These are phyloP conservation scores for Papilio protenor DNA, from an alignment of 2,888 invertebrate species.

Conservation along the genomic window DNA sequence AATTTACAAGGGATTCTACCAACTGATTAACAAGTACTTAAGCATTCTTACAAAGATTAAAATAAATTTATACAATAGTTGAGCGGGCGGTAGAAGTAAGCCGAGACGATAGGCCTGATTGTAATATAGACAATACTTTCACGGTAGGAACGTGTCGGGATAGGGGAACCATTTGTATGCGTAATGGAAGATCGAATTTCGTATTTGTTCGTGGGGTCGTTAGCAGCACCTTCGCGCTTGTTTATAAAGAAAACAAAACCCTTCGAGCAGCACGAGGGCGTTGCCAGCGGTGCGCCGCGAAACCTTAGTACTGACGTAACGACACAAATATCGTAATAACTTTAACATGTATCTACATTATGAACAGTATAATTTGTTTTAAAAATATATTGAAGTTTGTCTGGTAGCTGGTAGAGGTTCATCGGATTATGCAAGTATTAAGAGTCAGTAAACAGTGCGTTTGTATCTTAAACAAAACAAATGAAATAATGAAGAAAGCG, in stretches of 20 bases:
- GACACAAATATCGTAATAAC: slow-evolving; percentile 63
- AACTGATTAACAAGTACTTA: slow-evolving; percentile 17
- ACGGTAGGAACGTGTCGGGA: slow-evolving; percentile 58
- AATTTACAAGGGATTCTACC: slow-evolving; percentile 42
- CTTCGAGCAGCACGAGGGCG: slow-evolving; percentile 62
- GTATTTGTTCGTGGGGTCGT: slow-evolving; percentile 83
- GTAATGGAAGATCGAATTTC: slow-evolving; percentile 84
- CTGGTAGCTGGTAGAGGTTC: neutral
- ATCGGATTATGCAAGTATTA: neutral
- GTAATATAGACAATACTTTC: slow-evolving; percentile 73
- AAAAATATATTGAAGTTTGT: neutral
- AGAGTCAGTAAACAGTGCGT: neutral
- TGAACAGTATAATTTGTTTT: slow-evolving; percentile 31
- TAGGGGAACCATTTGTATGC: slow-evolving; percentile 80
- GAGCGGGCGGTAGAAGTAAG: slow-evolving; percentile 51
- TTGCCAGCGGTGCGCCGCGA: slow-evolving; percentile 54
- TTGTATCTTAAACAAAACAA: neutral
- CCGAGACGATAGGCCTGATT: slow-evolving; percentile 62
- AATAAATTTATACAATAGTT: slow-evolving; percentile 61
- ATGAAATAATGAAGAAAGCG: neutral
- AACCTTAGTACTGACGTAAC: slow-evolving; percentile 59
- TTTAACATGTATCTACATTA: slow-evolving; percentile 49
- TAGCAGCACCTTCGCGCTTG: slow-evolving; percentile 81
- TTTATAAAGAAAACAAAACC: slow-evolving; percentile 83
- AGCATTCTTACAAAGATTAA: slow-evolving; percentile 27